Conservation (phyloP, 2,888 invertebrate species). For the Agrochola macilenta region DNA sequence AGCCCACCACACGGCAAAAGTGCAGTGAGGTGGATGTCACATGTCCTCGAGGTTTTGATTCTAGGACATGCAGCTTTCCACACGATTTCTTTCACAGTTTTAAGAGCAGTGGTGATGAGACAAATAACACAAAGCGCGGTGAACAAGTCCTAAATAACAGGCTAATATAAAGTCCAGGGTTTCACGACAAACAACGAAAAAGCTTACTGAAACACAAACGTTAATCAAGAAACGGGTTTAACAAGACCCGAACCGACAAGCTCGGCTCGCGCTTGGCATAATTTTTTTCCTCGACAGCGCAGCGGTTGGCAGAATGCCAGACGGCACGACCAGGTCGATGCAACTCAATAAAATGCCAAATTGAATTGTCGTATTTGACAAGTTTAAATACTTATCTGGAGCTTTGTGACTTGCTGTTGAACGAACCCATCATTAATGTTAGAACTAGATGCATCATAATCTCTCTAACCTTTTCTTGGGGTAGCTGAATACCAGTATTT, state of each 20-base stretch:
- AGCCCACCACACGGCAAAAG: not conserved
- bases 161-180: not conserved
- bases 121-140: no score
- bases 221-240: slow-evolving; percentile 21
- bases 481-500: no score
- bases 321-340: slow-evolving; percentile 35
- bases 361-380: slow-evolving; percentile 38
- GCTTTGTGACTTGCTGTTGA: not conserved
- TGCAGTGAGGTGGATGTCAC: no score
- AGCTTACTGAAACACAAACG: not conserved
- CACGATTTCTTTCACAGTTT: no score
- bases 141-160: not conserved
- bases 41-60: no score
- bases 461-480: no score
- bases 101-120: no score
- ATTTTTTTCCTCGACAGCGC: slow-evolving; percentile 35
- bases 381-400: slow-evolving; percentile 21
- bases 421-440: not conserved
- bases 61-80: no score
- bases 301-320: slow-evolving; percentile 48
- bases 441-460: no score
- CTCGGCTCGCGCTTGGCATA: slow-evolving; percentile 32
- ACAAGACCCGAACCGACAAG: slow-evolving; percentile 6
- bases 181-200: not conserved
- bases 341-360: slow-evolving; percentile 56